Base-by-base conservation (phyloP, 2,888 invertebrate species). In the Drosophila anomalata region DNA sequence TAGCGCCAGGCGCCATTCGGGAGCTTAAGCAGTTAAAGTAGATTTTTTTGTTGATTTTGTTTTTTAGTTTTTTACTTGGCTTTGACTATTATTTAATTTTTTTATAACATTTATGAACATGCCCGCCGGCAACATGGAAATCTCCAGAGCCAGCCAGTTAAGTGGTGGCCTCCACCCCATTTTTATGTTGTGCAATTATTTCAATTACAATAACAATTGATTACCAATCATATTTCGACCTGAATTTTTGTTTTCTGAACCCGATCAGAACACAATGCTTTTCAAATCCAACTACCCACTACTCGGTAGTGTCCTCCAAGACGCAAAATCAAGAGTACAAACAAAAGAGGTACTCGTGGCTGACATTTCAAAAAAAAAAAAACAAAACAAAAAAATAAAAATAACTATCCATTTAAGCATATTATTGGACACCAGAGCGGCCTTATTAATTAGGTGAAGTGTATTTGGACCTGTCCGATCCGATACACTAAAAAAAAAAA, bases 181-280 rank as follows among this genome's bases (percentile, higher is more conserved):
- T 72, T 70, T 58, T 63, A 72, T 67, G 81, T 87, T 76, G 87
- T 84, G 87, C 92, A 93, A 93, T 82, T 80, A 76, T 75, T 55
- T 48, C 66, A 48, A 31, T 48, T 66, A 47, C 26, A 63, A 41
- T 63, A 51, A 51, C 20, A 11, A 12, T 36, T 29, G 8, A 29
- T 8, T 29, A 17, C 2, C 29, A 41, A 12, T 20, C n/a, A 52
- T 29, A 31, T 26, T 47, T 33, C 17, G 33, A 53, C 41, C n/a
- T 14, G 53, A 24, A 44, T 8, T 44, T 17, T 11, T 11, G 26
- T 39, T 57, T 57, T 36, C 17, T 29, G 36, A 58, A 29, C 58
- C 58, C 42, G 58, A 55, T 46, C 46, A 33, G 31, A 46, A 48
- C 44, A 17, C 22, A 55, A 44, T 31, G 44, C 36, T 61, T 33